Conservation (phyloP, 2,888 invertebrate species). For the Zelleria hepariella region DNA sequence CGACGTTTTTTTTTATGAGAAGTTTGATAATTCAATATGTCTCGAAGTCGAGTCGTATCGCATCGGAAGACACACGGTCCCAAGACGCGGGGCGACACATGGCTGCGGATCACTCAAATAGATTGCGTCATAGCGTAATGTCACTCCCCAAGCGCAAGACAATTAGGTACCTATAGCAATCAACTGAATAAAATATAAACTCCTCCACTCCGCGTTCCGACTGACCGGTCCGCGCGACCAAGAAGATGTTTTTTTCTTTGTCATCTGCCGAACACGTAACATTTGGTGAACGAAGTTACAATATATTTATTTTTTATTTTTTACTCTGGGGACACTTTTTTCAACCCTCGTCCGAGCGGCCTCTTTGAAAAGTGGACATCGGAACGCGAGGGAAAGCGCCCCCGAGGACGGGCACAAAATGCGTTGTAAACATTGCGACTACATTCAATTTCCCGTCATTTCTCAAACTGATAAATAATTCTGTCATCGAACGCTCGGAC, state of each 20-base stretch:
- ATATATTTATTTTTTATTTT: slow-evolving; percentile 66
- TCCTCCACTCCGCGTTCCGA: slow-evolving; percentile 33
- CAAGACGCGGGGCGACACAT: slow-evolving; percentile 28
- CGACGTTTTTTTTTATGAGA: slow-evolving; percentile 30
- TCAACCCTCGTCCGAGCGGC: slow-evolving; percentile 72
- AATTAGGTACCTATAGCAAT: slow-evolving; percentile 45
- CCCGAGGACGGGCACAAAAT: slow-evolving; percentile 70
- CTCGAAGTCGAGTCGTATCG: slow-evolving; percentile 18
- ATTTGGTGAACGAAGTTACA: slow-evolving; percentile 60
- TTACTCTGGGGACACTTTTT: slow-evolving; percentile 70
- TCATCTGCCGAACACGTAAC: slow-evolving; percentile 54
- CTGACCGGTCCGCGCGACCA: slow-evolving; percentile 34
- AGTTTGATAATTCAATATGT: slow-evolving; percentile 40
- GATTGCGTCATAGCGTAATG: slow-evolving; percentile 59
- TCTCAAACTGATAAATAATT: slow-evolving; percentile 75
- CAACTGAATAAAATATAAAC: slow-evolving; percentile 58
- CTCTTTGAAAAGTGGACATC: slow-evolving; percentile 73
- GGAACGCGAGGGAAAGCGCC: slow-evolving; percentile 71
- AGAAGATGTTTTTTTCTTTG: slow-evolving; percentile 53
- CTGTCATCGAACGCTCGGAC: slow-evolving; percentile 72
- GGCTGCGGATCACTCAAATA: slow-evolving; percentile 58
- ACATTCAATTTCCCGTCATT: slow-evolving; percentile 75
- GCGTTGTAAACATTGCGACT: slow-evolving; percentile 74
- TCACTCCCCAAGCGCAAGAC: slow-evolving; percentile 49
- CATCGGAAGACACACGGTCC: slow-evolving; percentile 11